phyloP scores from a whole-genome alignment of 2,888 invertebrate genomes.

The Cataglyphis livida region DNA sequence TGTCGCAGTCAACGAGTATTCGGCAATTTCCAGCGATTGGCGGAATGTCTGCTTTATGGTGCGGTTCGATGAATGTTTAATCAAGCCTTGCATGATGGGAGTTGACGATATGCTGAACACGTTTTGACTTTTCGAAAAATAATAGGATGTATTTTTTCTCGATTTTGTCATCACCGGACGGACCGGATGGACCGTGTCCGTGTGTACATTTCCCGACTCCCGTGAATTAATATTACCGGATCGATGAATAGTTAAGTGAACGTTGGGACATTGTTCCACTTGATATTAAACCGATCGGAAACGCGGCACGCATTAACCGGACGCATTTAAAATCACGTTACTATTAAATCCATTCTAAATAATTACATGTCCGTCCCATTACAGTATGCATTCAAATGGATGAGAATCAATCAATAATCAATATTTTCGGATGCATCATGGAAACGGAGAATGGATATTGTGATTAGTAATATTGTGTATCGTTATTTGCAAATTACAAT shows the following conservation, averaged over 20 bases:
- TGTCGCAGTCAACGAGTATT: constrained; percentile 30
- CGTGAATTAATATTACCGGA: constrained; percentile 53
- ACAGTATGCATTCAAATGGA: constrained; percentile 13
- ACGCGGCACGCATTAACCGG: constrained; percentile 24
- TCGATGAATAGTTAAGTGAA: constrained; percentile 63
- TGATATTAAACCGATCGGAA: constrained; percentile 49
- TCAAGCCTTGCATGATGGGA: constrained; percentile 57
- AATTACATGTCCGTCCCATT: constrained; percentile 17
- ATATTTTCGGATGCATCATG: constrained; percentile 23
- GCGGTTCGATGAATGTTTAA: constrained; percentile 66
- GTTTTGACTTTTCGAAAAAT: constrained; percentile 53
- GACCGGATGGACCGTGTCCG: neutral
- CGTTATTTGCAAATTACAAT: neutral
- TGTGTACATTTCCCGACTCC: constrained; percentile 36
- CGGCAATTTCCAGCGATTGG: constrained; percentile 44
- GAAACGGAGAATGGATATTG: constrained; percentile 1
- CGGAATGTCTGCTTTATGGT: constrained; percentile 39
- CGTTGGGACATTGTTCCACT: constrained; percentile 16
- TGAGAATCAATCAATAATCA: constrained; percentile 21
- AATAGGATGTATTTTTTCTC: constrained; percentile 39
- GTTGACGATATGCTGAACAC: neutral
- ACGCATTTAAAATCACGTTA: constrained; percentile 58
- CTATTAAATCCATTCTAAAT: constrained; percentile 53
- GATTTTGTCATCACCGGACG: neutral
- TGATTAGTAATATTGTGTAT: neutral